A percentile compares a stretch with the other conserved stretches of the same genome.
Conservation (phyloP, 2,113 vertebrate species). For the Meles meles region DNA sequence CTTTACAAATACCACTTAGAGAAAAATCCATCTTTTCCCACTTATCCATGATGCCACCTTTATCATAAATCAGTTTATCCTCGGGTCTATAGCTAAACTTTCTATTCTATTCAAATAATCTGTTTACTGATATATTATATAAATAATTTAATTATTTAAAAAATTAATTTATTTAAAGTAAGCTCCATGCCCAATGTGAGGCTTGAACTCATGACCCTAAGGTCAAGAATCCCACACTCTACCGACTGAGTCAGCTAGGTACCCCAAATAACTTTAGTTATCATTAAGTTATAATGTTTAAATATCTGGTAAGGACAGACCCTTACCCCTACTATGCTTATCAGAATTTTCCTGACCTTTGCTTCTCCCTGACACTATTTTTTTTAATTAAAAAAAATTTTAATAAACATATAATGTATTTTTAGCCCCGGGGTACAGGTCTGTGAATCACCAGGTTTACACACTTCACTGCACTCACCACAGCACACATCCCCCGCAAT, state of each 20-base stretch:
- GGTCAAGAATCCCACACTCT: background rate
- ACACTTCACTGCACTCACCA: too few species aligned
- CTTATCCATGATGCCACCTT: background rate
- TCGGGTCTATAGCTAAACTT: background rate
- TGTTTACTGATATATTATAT: background rate
- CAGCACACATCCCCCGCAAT: too few species aligned
- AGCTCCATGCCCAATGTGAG: background rate
- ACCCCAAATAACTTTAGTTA: background rate
- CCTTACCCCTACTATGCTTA: background rate
- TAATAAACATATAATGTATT: too few species aligned
- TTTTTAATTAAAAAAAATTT: background rate
- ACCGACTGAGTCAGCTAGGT: background rate
- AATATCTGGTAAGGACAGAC: background rate
- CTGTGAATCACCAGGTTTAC: too few species aligned
- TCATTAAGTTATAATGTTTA: background rate
- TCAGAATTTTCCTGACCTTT: background rate
- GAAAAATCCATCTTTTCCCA: conserved; percentile 4
- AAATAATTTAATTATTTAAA: background rate
- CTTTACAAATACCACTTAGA: background rate
- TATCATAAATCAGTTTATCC: background rate
- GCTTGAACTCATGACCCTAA: background rate
- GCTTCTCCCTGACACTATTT: background rate
- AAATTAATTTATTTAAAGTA: background rate
- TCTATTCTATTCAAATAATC: background rate
- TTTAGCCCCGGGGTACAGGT: too few species aligned